These are phyloP conservation scores for Parnassius apollo DNA, from an alignment of 2,888 invertebrate genomes.

Conservation along the genomic window DNA sequence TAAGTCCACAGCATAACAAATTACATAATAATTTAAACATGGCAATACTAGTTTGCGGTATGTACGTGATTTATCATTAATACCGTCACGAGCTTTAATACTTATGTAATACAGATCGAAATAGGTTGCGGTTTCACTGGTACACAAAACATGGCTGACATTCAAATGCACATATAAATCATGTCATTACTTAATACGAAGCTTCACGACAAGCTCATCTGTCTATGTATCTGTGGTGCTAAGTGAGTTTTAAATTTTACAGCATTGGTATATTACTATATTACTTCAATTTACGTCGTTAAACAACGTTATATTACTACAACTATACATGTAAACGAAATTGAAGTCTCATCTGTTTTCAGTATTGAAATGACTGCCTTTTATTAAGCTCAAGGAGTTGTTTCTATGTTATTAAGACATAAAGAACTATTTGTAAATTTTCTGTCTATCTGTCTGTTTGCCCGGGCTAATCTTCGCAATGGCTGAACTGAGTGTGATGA, in stretches of 20 bases:
- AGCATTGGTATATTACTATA: not conserved
- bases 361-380: no score
- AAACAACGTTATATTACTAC: no score
- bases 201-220: conserved; percentile 4
- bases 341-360: no score
- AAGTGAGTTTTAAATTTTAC: conserved; percentile 5
- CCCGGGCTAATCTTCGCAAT: no score
- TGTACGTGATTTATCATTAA: not conserved
- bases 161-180: conserved; percentile 9
- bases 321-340: no score
- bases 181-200: conserved; percentile 15
- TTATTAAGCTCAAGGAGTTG: no score
- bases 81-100: not conserved
- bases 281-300: no score
- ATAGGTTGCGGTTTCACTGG: not conserved
- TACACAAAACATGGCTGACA: conserved; percentile 10
- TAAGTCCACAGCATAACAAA: not conserved
- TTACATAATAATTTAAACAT: conserved; percentile 14
- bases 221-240: conserved; percentile 6
- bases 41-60: not conserved
- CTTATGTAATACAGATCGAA: not conserved
- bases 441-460: no score
- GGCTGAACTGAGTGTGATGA: no score
- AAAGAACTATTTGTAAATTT: no score
- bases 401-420: no score